Base-by-base conservation (phyloP, 2,797 vertebrate species). In the Microtus californicus region DNA sequence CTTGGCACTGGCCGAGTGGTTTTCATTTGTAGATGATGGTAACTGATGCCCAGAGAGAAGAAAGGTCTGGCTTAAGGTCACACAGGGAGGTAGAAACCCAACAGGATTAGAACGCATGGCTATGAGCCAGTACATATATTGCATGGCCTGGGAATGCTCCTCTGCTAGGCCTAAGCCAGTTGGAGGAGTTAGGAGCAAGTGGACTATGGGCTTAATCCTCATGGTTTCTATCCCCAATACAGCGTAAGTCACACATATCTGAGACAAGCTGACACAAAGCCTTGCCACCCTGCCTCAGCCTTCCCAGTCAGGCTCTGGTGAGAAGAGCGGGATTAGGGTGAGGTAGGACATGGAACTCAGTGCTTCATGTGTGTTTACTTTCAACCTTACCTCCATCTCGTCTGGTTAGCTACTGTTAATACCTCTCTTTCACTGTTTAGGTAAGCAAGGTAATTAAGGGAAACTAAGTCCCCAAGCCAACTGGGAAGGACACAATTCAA, bases 211-310 rank as follows among this genome's bases (percentile, higher is more conserved):
- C 34, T 43, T 56, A 14, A 5, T 63, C 63, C 34, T 92, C 67
- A 56, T 34, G 11, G 4, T 9, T 89, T 43, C 13, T 5, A 2
- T 74, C 51, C 40, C 59, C 69, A 77, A 48, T 48, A 7, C 3
- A 14, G 45, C 65, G 48, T 7, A 14, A 93, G 19, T n/a, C 40
- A 17, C 10, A 54, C 1, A 0, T 19, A 5, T 43, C 61, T 23
- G 43, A 87, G 48, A 74, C 8, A 12, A 0, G 43, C 4, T 54
- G 40, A 77, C 31, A 8, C 21, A 81, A 76, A 85, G 29, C 6
- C 43, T 73, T 0, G 0, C 27, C 34, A 23, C 6, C 17, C 61
- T 43, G 40, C 27, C 5, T 8, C 9, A n/a, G 10, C 2, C 2
- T 40, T 19, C n/a, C 3, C 48, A 43, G 40, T 15, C 3, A 19